Conservation (phyloP, 2,888 invertebrate genomes). For the Argyresthia albistria region DNA sequence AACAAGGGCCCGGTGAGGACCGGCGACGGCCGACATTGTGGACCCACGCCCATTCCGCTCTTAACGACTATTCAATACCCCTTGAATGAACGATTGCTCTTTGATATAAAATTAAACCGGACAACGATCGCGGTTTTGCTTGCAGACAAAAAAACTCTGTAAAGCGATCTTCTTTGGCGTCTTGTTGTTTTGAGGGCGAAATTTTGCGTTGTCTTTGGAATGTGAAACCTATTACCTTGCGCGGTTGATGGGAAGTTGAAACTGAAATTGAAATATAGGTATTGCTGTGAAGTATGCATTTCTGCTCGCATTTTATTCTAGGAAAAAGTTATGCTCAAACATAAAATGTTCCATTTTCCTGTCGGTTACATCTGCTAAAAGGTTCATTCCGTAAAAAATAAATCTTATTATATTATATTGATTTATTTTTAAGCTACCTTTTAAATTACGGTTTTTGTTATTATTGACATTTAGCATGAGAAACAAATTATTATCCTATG, state of each 20-base stretch:
- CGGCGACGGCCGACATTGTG: constrained; percentile 37
- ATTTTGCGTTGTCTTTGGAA: constrained; percentile 28
- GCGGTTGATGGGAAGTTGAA: constrained; percentile 22
- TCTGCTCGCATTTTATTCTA: too few relatives aligned
- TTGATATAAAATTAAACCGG: constrained; percentile 58
- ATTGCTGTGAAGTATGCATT: too few relatives aligned
- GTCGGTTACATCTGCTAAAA: too few relatives aligned
- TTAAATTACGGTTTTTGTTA: too few relatives aligned
- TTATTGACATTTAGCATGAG: too few relatives aligned
- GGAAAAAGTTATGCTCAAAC: too few relatives aligned
- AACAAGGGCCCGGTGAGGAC: constrained; percentile 17
- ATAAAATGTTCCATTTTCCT: too few relatives aligned
- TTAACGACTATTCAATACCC: constrained; percentile 68
- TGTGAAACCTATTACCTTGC: constrained; percentile 22
- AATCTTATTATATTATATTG: too few relatives aligned
- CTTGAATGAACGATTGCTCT: constrained; percentile 69
- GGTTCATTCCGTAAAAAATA: too few relatives aligned
- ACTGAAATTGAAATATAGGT: too few relatives aligned
- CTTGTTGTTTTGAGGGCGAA: constrained; percentile 11
- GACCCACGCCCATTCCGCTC: constrained; percentile 58
- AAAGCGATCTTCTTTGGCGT: constrained; percentile 51
- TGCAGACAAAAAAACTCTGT: constrained; percentile 43
- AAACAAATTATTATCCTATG: too few relatives aligned
- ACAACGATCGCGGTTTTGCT: constrained; percentile 46
- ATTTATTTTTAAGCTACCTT: too few relatives aligned